A percentile compares a stretch with the other conserved stretches of the same genome.
These are phyloP conservation scores for Oligia strigilis DNA, from an alignment of 2,888 invertebrate species.

Conservation along the genomic window DNA sequence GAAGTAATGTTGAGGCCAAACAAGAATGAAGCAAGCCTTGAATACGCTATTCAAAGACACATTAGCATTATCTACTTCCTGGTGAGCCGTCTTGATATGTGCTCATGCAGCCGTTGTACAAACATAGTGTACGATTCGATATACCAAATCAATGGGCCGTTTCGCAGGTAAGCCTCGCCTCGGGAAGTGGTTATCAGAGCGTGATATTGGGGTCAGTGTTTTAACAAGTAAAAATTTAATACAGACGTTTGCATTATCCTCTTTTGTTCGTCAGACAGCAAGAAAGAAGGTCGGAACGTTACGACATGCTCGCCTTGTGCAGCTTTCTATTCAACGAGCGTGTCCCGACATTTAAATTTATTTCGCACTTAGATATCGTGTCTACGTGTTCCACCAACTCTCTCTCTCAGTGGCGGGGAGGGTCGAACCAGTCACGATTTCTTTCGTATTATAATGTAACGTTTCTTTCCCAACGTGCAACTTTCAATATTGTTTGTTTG, in stretches of 20 bases:
- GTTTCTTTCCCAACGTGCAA: conserved; percentile 74
- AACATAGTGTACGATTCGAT: conserved; percentile 72
- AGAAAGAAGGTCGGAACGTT: conserved; percentile 89
- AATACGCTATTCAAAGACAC: conserved; percentile 88
- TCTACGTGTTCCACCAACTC: conserved; percentile 81
- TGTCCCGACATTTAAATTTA: conserved; percentile 89
- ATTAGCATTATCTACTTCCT: conserved; percentile 89
- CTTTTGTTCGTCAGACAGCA: conserved; percentile 84
- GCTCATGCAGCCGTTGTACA: conserved; percentile 77
- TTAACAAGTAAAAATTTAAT: conserved; percentile 80
- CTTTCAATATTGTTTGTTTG: conserved; percentile 82
- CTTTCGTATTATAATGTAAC: conserved; percentile 80
- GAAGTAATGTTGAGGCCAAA: conserved; percentile 82
- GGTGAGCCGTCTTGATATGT: conserved; percentile 81
- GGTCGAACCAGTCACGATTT: conserved; percentile 87
- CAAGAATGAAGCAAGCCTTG: conserved; percentile 87
- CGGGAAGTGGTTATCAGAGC: conserved; percentile 83
- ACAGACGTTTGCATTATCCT: conserved; percentile 83
- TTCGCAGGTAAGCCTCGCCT: conserved; percentile 78
- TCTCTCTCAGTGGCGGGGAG: conserved; percentile 86
- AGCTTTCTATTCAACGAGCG: conserved; percentile 89
- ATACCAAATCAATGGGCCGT: conserved; percentile 75
- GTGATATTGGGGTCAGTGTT: conserved; percentile 85
- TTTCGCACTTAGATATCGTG: conserved; percentile 87
- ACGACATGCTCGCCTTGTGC: conserved; percentile 89